These are phyloP conservation scores for Pseudorhiza aurosa DNA, from an alignment of 30 jellyfish, hydroid and myxozoan genomes.

Conservation along the genomic window DNA sequence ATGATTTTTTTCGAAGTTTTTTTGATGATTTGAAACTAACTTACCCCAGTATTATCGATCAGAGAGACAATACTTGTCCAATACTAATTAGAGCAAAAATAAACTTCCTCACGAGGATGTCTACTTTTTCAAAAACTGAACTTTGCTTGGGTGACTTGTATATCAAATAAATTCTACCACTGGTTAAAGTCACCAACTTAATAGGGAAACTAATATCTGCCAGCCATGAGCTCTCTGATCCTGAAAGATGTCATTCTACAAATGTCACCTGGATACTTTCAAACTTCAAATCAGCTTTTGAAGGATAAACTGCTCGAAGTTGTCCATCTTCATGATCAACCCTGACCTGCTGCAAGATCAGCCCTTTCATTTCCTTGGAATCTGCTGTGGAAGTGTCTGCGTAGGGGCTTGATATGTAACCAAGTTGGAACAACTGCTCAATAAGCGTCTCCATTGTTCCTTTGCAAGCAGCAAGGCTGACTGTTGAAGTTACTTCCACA, in stretches of 20 bases:
- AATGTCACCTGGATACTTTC: constrained; percentile 51
- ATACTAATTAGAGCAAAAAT: no score
- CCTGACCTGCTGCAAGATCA: constrained; percentile 66
- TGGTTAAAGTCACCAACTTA: no score
- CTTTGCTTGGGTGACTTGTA: no score
- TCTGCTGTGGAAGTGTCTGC: constrained; percentile 11
- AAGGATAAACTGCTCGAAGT: constrained; percentile 67
- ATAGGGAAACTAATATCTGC: not conserved
- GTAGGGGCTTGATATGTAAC: constrained; percentile 66
- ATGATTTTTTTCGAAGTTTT: no score
- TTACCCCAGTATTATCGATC: no score
- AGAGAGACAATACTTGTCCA: no score
- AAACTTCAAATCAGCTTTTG: constrained; percentile 73
- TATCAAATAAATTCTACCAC: no score
- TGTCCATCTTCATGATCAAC: constrained; percentile 81
- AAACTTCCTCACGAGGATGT: no score
- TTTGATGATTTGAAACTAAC: no score
- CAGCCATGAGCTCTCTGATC: no score
- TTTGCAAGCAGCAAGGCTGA: constrained; percentile 82
- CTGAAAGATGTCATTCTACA: constrained; percentile 43
- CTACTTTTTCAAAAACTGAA: no score
- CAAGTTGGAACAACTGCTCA: constrained; percentile 59
- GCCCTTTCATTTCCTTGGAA: constrained; percentile 50
- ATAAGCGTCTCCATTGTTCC: constrained; percentile 72
- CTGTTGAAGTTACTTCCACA: constrained; percentile 83